Evolutionary conservation across 2,113 vertebrate genomes (phyloP).

Genomic region (Ranitomeya variabilis): DNA sequence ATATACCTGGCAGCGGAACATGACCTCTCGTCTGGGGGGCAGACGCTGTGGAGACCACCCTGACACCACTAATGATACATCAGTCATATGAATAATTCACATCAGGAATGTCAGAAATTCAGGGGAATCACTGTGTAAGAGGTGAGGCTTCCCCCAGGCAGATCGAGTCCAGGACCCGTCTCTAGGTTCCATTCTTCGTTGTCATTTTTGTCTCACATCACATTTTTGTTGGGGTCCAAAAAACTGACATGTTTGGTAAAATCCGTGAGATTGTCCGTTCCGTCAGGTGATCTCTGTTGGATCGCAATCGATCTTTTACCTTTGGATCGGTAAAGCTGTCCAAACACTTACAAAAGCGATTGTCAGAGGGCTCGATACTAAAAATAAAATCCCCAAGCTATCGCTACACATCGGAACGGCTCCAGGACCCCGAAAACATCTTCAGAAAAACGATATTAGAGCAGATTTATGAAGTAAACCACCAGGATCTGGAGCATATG

Average conservation of each 20-base stretch:
- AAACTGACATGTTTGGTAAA: not conserved
- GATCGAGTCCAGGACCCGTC: not conserved
- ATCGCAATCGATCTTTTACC: not conserved
- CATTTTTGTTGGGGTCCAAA: not conserved
- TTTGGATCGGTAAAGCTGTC: not conserved
- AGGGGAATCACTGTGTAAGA: not conserved
- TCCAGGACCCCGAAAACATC: too few species aligned
- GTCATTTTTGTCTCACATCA: not conserved
- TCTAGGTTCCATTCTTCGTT: not conserved
- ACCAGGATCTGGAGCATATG: too few species aligned
- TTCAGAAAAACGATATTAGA: too few species aligned
- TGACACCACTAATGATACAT: not conserved
- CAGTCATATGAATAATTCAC: not conserved
- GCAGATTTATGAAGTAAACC: too few species aligned
- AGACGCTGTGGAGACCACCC: conserved; percentile 1
- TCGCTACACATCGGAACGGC: too few species aligned
- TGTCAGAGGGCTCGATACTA: too few species aligned
- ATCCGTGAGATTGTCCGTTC: not conserved
- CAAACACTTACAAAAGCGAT: too few species aligned
- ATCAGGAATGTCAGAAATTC: conserved; percentile 6
- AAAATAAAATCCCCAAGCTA: too few species aligned
- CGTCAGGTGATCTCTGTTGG: not conserved
- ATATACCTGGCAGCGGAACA: not conserved
- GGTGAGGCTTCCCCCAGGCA: not conserved
- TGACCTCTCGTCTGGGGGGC: not conserved